These are phyloP conservation scores for Typhlichthys subterraneus DNA, from an alignment of 2,797 vertebrate species.

Conservation along the genomic window DNA sequence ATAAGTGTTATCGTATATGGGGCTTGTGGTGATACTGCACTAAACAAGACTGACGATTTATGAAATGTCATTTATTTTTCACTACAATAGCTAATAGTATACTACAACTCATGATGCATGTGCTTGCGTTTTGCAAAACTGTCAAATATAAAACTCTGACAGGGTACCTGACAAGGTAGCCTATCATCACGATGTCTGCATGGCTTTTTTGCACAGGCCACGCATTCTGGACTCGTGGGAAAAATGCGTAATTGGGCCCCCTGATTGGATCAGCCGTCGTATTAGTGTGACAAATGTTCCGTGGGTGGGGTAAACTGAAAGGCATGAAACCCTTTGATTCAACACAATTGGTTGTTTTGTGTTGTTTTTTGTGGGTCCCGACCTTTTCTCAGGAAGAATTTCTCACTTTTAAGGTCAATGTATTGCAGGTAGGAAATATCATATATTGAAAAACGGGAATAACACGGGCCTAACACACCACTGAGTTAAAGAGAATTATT, in stretches of 20 bases:
- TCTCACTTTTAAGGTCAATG: constrained; percentile 48
- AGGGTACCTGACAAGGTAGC: too few species aligned
- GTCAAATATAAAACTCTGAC: too few species aligned
- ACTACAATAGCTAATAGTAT: too few species aligned
- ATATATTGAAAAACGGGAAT: background rate
- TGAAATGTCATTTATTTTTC: too few species aligned
- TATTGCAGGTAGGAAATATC: constrained; percentile 63
- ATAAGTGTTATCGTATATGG: too few species aligned
- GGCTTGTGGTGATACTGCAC: too few species aligned
- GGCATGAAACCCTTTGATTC: constrained; percentile 22
- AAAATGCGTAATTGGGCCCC: constrained; percentile 36
- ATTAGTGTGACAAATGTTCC: constrained; percentile 18
- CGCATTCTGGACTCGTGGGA: too few species aligned
- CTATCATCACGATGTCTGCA: too few species aligned
- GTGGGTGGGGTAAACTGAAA: constrained; percentile 25
- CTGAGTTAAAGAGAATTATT: constrained; percentile 20
- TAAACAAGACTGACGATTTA: too few species aligned
- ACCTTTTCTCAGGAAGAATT: constrained; percentile 25
- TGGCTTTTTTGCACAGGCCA: too few species aligned
- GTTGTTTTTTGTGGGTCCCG: constrained; percentile 16
- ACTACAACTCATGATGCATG: too few species aligned
- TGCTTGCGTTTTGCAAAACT: too few species aligned
- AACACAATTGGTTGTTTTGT: constrained; percentile 18
- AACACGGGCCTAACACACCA: constrained; percentile 5
- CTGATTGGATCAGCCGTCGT: constrained; percentile 49